Evolutionary conservation across 2,797 vertebrate species (phyloP).

Genomic region (Rallus crepitans): DNA sequence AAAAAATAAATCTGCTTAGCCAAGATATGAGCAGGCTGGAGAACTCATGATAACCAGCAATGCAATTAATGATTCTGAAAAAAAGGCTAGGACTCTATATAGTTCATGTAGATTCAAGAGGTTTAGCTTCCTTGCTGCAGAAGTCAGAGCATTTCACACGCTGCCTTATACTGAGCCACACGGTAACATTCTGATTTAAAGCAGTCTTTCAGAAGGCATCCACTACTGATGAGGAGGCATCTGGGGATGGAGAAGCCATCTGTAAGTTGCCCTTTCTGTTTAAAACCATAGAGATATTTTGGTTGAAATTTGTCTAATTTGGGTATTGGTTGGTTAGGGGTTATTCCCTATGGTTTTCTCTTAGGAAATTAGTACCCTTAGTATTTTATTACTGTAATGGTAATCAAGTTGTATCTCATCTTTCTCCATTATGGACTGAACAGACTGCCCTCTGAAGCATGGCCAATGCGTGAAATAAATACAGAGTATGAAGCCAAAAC

Average conservation of each 20-base stretch:
- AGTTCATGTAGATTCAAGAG: background rate
- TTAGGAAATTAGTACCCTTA: background rate
- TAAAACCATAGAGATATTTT: background rate
- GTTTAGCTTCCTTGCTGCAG: background rate
- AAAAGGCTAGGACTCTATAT: background rate
- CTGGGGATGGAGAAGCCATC: background rate
- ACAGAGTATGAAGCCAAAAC: background rate
- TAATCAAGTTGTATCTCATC: background rate
- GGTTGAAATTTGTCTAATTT: background rate
- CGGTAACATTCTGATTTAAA: background rate
- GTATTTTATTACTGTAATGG: background rate
- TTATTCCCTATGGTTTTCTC: background rate
- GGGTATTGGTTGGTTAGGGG: background rate
- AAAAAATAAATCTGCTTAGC: background rate
- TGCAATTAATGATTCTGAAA: background rate
- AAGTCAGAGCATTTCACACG: background rate
- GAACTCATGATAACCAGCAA: background rate
- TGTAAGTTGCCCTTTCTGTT: background rate
- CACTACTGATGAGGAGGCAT: background rate
- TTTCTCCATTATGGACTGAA: background rate
- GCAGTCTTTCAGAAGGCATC: background rate
- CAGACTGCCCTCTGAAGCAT: background rate
- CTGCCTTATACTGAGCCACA: background rate
- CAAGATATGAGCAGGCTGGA: background rate
- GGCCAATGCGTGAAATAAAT: background rate